A percentile compares a stretch with the other conserved stretches of the same genome.
phyloP scores from a whole-genome alignment of 2,797 vertebrate species.

The Platyrinchus mystaceus region DNA sequence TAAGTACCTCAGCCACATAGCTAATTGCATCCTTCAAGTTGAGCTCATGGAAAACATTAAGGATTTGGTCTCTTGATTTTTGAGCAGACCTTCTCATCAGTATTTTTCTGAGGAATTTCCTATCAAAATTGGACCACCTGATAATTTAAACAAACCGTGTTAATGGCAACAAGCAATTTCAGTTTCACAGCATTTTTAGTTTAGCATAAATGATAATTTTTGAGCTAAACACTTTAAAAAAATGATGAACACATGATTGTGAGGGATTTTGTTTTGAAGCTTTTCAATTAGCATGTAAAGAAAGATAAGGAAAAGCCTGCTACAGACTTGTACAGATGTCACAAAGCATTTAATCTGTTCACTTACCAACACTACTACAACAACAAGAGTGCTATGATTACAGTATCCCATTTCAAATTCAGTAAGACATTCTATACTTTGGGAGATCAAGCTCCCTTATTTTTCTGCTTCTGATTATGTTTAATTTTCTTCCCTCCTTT shows the following conservation, averaged over 20 bases:
- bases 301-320: not conserved
- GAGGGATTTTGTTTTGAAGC: not conserved
- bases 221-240: not conserved
- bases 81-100: conserved; percentile 90
- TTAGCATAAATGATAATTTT: not conserved
- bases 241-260: not conserved
- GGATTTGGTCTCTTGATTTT: conserved; percentile 86
- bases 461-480: not conserved
- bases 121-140: conserved; percentile 93
- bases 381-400: not conserved
- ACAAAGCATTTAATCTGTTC: not conserved
- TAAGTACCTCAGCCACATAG: conserved; percentile 89
- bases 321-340: not conserved
- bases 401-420: not conserved
- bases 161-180: conserved; percentile 14
- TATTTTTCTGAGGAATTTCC: conserved; percentile 84
- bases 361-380: not conserved
- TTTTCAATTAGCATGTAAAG: not conserved
- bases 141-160: conserved; percentile 12
- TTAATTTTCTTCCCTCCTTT: not conserved
- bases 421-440: not conserved
- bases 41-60: conserved; percentile 92
- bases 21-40: conserved; percentile 94
- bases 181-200: not conserved
- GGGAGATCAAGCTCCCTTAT: not conserved